Base-by-base conservation (phyloP, 1,140 invertebrate species). In the Bicyclus anynana region DNA sequence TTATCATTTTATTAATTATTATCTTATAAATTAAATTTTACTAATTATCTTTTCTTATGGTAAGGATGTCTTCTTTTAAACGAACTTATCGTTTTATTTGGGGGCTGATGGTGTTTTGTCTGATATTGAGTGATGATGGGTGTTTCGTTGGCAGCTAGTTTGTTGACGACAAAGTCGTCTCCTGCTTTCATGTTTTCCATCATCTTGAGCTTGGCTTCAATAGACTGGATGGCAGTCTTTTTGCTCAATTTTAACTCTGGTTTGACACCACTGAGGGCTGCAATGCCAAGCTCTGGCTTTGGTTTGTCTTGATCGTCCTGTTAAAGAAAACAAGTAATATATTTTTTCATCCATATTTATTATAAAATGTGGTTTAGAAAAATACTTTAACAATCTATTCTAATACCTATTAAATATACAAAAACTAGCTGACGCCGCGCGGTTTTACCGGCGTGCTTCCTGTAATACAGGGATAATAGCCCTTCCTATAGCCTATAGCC, bases 161-260 rank as follows among this genome's bases (percentile, higher is more conserved):
- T 93, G 66, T 94, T 94, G 0, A 95, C 89, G 52, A 93, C 92
- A 63, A 95, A 92, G 69, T 94, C 94, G 63, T 94, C 92, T 23
- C 91, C 90, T 0, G 90, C 90, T 60, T 93, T 92, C 67, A 91
- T 91, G 17, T 90, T 90, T 62, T 94, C 92, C 92, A 96, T 94
- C 69, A 94, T 86, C 70, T 95, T 96, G 1, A 97, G 83, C 84
- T 97, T 97, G 1, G 94, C 94, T 81, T 97, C 95, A 59, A 97
- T 97, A 1, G 95, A 95, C 71, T 95, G 93, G 65, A 97, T 97
- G 58, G 95, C 94, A 20, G 92, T 93, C 71, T 93, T 91, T 66
- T 93, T 92, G 80, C 94, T 95, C 23, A 94, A 89, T 79, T 93
- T 93, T 59, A 90, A 84, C 59, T 93, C 92, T 40, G 91, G 91